phyloP scores from a whole-genome alignment of 64 coral and sea anemone genomes.

The Dendronephthya gigantea region DNA sequence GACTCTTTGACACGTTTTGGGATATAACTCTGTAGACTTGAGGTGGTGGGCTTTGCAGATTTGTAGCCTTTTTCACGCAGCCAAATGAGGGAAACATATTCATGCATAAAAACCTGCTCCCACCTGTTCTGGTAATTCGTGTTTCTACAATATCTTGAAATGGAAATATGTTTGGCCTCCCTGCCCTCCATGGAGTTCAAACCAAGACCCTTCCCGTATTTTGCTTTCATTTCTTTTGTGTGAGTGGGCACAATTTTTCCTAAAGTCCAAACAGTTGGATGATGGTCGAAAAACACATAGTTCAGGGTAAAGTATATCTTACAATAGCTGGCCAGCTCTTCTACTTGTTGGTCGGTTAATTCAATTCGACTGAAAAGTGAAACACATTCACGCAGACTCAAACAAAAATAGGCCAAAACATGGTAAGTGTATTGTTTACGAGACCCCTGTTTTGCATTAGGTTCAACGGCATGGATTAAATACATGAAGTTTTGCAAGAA shows the following conservation, averaged over 20 bases:
- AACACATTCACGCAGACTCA: constrained; percentile 25
- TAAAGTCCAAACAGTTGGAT: constrained; percentile 14
- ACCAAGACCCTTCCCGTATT: background rate
- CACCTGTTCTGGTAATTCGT: background rate
- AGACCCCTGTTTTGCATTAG: constrained; percentile 14
- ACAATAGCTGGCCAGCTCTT: background rate
- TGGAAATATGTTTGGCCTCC: background rate
- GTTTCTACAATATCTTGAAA: background rate
- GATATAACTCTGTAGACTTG: background rate
- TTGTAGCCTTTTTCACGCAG: constrained; percentile 15
- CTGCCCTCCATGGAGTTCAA: constrained; percentile 4
- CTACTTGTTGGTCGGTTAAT: background rate
- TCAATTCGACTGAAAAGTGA: constrained; percentile 32
- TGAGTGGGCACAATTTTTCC: background rate
- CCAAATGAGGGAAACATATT: background rate
- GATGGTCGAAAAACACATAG: background rate
- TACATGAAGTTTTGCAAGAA: constrained; percentile 33
- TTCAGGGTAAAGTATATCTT: background rate
- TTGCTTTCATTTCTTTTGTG: constrained; percentile 2
- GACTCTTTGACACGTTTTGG: background rate
- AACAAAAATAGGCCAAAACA: constrained; percentile 27
- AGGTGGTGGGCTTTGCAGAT: background rate
- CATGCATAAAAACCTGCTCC: constrained; percentile 8
- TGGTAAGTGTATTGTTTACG: constrained; percentile 10
- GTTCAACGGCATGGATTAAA: constrained; percentile 22